phyloP scores from a whole-genome alignment of 2,113 vertebrate genomes.

The Ornithorhynchus anatinus region DNA sequence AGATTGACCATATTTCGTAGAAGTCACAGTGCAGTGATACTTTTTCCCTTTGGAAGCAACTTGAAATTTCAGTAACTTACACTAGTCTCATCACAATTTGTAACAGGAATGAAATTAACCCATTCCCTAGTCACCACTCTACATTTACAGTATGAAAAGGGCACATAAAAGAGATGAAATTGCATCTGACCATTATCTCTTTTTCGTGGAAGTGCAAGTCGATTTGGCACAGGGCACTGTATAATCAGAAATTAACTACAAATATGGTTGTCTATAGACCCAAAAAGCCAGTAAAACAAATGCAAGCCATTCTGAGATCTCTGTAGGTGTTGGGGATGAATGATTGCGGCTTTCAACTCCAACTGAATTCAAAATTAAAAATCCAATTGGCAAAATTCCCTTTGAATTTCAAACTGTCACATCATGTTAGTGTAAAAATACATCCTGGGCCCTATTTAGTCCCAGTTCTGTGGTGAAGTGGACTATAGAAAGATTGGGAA shows the following conservation, averaged over 20 bases:
- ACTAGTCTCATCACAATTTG: not conserved
- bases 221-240: not conserved
- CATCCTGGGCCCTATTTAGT: too few species aligned
- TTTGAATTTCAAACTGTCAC: too few species aligned
- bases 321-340: not conserved
- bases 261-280: not conserved
- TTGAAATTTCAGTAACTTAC: not conserved
- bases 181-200: not conserved
- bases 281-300: not conserved
- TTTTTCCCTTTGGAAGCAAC: not conserved
- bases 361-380: too few species aligned
- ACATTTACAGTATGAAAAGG: not conserved
- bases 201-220: not conserved
- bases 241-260: not conserved
- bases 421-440: too few species aligned
- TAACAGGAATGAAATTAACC: not conserved
- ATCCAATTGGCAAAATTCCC: too few species aligned
- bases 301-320: not conserved
- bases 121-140: not conserved
- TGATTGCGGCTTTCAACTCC: too few species aligned
- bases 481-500: too few species aligned
- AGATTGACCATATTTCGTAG: not conserved
- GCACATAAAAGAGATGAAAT: not conserved
- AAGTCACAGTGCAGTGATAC: not conserved
- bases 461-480: too few species aligned